Percentiles rank a stretch among this genome's conserved stretches.
Conservation (phyloP, 2,113 vertebrate genomes). For the Canis aureus region DNA sequence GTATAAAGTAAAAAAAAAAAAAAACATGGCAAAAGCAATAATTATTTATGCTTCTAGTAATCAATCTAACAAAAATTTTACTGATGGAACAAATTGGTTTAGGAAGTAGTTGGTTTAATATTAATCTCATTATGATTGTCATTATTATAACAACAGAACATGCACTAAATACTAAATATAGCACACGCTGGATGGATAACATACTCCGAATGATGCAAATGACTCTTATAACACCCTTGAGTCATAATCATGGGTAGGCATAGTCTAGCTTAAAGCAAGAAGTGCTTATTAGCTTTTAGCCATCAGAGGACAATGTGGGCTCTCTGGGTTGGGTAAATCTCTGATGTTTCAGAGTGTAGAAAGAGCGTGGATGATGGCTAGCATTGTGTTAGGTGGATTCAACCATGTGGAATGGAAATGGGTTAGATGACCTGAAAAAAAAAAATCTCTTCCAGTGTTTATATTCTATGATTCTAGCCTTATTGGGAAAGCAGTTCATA, state of each 20-base stretch:
- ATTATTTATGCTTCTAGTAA: slow-evolving; percentile 19
- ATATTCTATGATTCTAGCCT: neutral
- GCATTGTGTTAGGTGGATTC: slow-evolving; percentile 21
- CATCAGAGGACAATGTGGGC: neutral
- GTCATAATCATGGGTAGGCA: neutral
- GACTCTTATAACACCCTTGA: neutral
- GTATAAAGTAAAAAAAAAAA: slow-evolving; percentile 35
- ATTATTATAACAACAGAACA: neutral
- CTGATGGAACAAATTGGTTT: neutral
- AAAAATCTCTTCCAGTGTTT: neutral
- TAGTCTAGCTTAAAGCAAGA: neutral
- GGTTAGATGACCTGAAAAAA: neutral
- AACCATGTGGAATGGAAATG: neutral
- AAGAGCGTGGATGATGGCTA: neutral
- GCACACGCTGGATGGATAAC: neutral
- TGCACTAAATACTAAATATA: neutral
- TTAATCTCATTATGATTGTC: neutral
- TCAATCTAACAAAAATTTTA: neutral
- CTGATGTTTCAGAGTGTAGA: neutral
- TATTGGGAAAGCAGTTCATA: slow-evolving; percentile 26
- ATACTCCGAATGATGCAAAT: neutral
- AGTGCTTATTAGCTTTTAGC: neutral
- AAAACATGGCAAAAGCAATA: neutral
- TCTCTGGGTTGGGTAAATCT: neutral
- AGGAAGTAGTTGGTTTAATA: neutral